phyloP scores from a whole-genome alignment of 2,888 invertebrate species.

The Thumatha senex region DNA sequence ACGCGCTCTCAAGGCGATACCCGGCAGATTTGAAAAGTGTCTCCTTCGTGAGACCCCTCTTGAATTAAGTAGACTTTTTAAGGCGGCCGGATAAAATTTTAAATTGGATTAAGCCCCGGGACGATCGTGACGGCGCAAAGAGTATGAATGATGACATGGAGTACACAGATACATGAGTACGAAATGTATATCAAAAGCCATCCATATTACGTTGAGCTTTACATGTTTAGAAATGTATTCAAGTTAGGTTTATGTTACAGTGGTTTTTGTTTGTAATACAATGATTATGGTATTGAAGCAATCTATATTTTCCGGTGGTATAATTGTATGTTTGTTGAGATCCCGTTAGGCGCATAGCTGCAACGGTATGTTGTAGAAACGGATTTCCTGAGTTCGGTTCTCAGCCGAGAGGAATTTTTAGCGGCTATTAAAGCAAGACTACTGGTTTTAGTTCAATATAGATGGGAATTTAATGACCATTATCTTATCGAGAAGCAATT shows the following conservation, averaged over 20 bases:
- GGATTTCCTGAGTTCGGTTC: constrained; percentile 75
- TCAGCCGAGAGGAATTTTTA: constrained; percentile 63
- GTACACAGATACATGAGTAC: constrained; percentile 35
- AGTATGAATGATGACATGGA: constrained; percentile 76
- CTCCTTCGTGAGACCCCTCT: constrained; percentile 40
- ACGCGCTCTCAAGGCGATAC: constrained; percentile 65
- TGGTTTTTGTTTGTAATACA: constrained; percentile 53
- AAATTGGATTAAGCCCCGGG: constrained; percentile 76
- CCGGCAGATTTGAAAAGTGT: constrained; percentile 56
- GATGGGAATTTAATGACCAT: constrained; percentile 17
- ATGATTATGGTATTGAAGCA: constrained; percentile 73
- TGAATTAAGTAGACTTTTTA: constrained; percentile 65
- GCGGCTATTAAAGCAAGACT: constrained; percentile 9
- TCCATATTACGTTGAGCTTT: constrained; percentile 43
- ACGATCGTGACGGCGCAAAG: constrained; percentile 77
- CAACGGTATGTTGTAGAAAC: constrained; percentile 56
- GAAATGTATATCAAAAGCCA: constrained; percentile 40
- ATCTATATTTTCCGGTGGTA: constrained; percentile 69
- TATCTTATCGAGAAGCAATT: constrained; percentile 7
- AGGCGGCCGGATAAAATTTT: constrained; percentile 70
- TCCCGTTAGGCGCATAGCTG: constrained; percentile 59
- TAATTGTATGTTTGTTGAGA: constrained; percentile 55
- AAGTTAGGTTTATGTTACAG: constrained; percentile 19
- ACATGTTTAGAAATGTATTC: constrained; percentile 25
- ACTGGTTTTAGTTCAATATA: constrained; percentile 19